Conservation (phyloP, 1,140 invertebrate genomes). For the Xylocopa sonorina region DNA sequence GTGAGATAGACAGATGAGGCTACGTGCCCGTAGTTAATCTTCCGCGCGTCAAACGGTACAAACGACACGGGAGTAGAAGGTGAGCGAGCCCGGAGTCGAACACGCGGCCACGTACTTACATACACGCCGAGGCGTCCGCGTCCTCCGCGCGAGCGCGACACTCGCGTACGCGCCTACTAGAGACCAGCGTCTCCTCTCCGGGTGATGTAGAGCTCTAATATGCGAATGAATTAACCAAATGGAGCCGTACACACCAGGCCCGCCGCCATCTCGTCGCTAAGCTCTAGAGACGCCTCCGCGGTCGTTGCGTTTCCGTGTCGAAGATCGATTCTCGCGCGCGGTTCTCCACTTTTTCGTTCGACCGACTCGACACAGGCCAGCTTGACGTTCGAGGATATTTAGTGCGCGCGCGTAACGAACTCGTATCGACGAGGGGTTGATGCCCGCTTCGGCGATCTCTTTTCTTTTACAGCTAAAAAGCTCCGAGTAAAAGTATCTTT, state of each 20-base stretch:
- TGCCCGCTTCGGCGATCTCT: too few species aligned
- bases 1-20: conserved; percentile 78
- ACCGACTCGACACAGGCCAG: background rate
- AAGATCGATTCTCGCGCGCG: background rate
- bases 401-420: background rate
- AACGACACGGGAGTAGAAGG: conserved; percentile 68
- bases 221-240: conserved; percentile 46
- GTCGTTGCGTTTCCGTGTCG: background rate
- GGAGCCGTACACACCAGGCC: conserved; percentile 13
- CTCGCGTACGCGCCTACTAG: conserved; percentile 26
- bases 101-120: conserved; percentile 27
- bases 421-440: too few species aligned
- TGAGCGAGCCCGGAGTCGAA: conserved; percentile 46
- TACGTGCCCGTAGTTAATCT: conserved; percentile 78
- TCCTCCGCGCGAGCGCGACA: conserved; percentile 42
- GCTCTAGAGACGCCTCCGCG: background rate
- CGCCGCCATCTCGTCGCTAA: background rate
- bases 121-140: background rate
- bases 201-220: conserved; percentile 45
- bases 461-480: too few species aligned
- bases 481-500: too few species aligned
- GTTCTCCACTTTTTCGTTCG: background rate
- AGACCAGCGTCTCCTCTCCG: conserved; percentile 6
- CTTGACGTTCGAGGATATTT: background rate
- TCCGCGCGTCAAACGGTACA: conserved; percentile 74